A percentile compares a stretch with the other conserved stretches of the same genome.
phyloP scores from a whole-genome alignment of 2,797 vertebrate genomes.

The Mormyrus proboscirostris region DNA sequence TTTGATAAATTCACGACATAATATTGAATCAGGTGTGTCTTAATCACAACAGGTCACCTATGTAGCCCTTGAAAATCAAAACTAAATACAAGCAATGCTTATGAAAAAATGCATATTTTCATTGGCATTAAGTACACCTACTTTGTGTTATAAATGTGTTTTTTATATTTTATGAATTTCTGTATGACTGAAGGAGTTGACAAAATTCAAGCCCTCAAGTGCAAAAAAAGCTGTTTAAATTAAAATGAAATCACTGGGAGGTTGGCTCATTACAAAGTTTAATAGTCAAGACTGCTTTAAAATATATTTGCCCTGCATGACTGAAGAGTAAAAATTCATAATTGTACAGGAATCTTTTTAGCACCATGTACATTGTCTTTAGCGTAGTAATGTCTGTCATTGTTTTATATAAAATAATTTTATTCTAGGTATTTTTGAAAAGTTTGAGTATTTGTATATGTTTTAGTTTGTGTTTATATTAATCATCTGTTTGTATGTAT shows the following conservation, averaged over 20 bases:
- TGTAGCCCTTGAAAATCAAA: background rate
- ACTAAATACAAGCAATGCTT: background rate
- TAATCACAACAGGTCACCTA: background rate
- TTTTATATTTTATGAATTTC: background rate
- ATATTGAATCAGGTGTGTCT: background rate
- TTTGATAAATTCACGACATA: background rate
- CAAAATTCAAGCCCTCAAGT: background rate
- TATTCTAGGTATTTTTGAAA: too few relatives aligned
- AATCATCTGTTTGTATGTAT: too few relatives aligned
- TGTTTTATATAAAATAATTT: too few relatives aligned
- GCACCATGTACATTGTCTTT: too few relatives aligned
- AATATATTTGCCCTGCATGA: background rate
- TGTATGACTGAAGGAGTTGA: background rate
- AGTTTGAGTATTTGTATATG: too few relatives aligned
- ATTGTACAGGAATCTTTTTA: too few relatives aligned
- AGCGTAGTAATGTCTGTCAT: too few relatives aligned
- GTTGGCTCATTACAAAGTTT: background rate
- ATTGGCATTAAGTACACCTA: background rate
- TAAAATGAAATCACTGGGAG: background rate
- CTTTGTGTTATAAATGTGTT: background rate
- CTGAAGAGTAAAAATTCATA: too few relatives aligned
- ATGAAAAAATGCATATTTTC: background rate
- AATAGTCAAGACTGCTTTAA: background rate
- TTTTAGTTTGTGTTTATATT: too few relatives aligned
- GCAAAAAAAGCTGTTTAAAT: background rate